These are phyloP conservation scores for Galbula dea DNA, from an alignment of 2,113 vertebrate genomes.

Conservation along the genomic window DNA sequence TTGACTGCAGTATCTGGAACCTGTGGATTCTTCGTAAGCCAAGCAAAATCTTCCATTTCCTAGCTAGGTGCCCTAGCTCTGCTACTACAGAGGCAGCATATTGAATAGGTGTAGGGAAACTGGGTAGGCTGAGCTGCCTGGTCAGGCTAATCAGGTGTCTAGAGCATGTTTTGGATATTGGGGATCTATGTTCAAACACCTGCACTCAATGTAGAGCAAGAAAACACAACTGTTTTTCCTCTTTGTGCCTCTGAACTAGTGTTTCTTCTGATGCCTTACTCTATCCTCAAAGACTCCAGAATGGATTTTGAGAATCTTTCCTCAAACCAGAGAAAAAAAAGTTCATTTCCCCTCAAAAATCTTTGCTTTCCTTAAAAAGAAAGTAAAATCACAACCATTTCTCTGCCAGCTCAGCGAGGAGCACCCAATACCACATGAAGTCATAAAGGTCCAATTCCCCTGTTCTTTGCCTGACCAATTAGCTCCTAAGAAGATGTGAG, in stretches of 20 bases:
- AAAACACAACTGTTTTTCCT: neutral
- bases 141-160: neutral
- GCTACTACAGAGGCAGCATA: neutral
- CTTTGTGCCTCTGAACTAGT: neutral
- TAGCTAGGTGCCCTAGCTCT: neutral
- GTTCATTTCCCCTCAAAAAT: neutral
- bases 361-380: neutral
- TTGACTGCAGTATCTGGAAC: neutral
- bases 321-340: neutral
- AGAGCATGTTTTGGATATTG: neutral
- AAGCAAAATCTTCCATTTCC: neutral
- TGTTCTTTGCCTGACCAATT: neutral
- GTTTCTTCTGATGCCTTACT: neutral
- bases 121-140: neutral
- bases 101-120: neutral
- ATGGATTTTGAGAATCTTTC: neutral
- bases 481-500: neutral
- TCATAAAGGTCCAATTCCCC: neutral
- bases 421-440: neutral
- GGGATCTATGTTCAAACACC: neutral
- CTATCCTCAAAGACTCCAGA: neutral
- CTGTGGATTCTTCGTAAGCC: neutral
- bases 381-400: neutral
- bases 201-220: neutral
- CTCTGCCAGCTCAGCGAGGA: neutral